Percentiles rank a stretch among this genome's conserved stretches.
These are phyloP conservation scores for Erebia aethiops DNA, from an alignment of 2,888 invertebrate genomes.

Conservation along the genomic window DNA sequence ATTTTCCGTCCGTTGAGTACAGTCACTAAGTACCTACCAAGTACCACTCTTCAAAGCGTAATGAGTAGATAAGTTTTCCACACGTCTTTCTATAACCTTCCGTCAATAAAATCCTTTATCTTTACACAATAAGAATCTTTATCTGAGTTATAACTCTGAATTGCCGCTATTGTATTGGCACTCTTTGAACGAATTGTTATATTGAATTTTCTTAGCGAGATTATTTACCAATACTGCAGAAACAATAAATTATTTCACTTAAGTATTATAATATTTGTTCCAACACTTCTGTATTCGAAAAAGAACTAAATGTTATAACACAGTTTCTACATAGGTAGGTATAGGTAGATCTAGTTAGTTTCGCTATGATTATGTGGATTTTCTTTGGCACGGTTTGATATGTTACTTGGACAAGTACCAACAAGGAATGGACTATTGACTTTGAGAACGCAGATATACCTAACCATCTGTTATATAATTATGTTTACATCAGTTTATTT, in stretches of 20 bases:
- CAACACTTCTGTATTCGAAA: constrained; percentile 45
- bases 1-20: constrained; percentile 48
- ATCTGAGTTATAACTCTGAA: constrained; percentile 70
- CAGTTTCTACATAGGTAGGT: not conserved
- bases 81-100: constrained; percentile 62
- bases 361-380: not conserved
- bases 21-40: constrained; percentile 46
- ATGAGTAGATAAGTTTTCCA: constrained; percentile 53
- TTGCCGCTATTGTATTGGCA: constrained; percentile 53
- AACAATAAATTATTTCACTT: constrained; percentile 64
- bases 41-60: constrained; percentile 50
- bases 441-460: constrained; percentile 24
- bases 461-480: constrained; percentile 16
- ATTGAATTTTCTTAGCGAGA: constrained; percentile 46
- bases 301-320: constrained; percentile 2
- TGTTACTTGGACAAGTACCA: constrained; percentile 67
- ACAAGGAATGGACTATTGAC: constrained; percentile 44
- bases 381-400: constrained; percentile 57
- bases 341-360: not conserved
- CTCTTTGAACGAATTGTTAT: constrained; percentile 47
- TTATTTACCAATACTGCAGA: constrained; percentile 22
- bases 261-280: constrained; percentile 48
- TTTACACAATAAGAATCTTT: constrained; percentile 66
- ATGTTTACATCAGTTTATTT: constrained; percentile 35
- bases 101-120: constrained; percentile 73